Evolutionary conservation across 2,113 vertebrate genomes (phyloP).

Genomic region (Trogon melanurus): DNA sequence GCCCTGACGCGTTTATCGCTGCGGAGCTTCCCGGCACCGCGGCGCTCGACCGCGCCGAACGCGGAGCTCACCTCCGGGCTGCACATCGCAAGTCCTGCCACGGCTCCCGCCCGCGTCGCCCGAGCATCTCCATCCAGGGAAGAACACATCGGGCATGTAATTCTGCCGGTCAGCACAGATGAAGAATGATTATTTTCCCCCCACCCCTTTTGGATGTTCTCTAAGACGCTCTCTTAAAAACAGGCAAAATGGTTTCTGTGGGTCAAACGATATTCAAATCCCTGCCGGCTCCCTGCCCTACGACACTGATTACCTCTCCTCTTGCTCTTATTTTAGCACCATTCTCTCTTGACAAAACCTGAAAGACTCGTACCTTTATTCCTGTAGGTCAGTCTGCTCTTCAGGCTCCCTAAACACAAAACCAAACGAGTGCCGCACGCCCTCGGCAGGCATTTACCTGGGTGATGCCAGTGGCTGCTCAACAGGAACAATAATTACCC

Average conservation of each 20-base stretch:
- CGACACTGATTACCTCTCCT: fast-evolving
- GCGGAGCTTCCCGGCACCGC: neutral
- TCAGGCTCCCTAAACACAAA: neutral
- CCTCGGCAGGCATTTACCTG: fast-evolving
- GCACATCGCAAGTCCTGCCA: neutral
- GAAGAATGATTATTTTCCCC: neutral
- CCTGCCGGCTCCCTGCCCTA: neutral
- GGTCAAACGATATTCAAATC: fast-evolving
- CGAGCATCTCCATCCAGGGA: neutral
- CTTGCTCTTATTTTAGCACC: fast-evolving
- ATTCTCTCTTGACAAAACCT: fast-evolving
- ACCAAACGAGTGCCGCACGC: fast-evolving
- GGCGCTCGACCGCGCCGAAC: neutral
- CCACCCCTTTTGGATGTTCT: neutral
- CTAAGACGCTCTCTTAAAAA: neutral
- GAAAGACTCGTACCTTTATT: fast-evolving
- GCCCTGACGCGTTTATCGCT: neutral
- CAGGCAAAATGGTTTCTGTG: neutral
- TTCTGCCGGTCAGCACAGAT: neutral
- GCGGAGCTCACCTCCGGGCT: neutral
- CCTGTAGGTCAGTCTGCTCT: fast-evolving
- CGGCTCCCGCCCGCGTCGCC: neutral
- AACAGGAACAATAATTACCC: neutral
- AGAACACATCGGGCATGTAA: neutral
- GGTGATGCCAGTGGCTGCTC: neutral